A percentile compares a stretch with the other conserved stretches of the same genome.
Evolutionary conservation across 1,140 invertebrate species (phyloP).

Genomic region (Prorops nasuta): DNA sequence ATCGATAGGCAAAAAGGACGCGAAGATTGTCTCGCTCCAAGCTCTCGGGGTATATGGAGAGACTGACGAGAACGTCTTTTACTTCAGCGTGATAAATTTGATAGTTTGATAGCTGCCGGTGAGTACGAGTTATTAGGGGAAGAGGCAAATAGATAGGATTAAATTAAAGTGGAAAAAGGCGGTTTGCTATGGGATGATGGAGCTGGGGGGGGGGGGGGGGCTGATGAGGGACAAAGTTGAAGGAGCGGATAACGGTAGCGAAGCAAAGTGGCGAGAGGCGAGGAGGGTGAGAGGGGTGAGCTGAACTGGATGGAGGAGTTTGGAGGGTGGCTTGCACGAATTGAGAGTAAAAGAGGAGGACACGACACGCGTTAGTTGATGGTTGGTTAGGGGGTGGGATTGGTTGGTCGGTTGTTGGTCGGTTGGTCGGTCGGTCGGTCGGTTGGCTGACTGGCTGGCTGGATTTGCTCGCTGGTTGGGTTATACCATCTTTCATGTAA

Average conservation of each 20-base stretch:
- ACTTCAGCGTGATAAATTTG: no score
- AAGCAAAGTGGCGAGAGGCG: no score
- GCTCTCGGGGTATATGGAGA: no score
- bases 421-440: conserved; percentile 7
- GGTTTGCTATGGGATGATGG: conserved; percentile 16
- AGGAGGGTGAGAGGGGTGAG: no score
- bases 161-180: no score
- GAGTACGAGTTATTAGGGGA: not conserved
- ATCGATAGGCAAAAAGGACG: conserved; percentile 28
- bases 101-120: not conserved
- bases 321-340: no score
- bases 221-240: no score
- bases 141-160: conserved; percentile 5
- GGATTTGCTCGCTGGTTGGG: conserved; percentile 8
- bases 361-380: not conserved
- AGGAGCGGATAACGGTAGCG: no score
- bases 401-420: conserved; percentile 9
- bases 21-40: no score
- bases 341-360: conserved; percentile 3
- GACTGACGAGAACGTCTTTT: no score
- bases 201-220: not conserved
- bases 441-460: not conserved
- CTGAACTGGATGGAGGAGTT: no score
- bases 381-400: conserved; percentile 1
- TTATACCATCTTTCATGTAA: conserved; percentile 52